Percentiles rank a stretch among this genome's conserved stretches.
These are phyloP conservation scores for Steatornis caripensis DNA, from an alignment of 2,113 vertebrate genomes.

Conservation along the genomic window DNA sequence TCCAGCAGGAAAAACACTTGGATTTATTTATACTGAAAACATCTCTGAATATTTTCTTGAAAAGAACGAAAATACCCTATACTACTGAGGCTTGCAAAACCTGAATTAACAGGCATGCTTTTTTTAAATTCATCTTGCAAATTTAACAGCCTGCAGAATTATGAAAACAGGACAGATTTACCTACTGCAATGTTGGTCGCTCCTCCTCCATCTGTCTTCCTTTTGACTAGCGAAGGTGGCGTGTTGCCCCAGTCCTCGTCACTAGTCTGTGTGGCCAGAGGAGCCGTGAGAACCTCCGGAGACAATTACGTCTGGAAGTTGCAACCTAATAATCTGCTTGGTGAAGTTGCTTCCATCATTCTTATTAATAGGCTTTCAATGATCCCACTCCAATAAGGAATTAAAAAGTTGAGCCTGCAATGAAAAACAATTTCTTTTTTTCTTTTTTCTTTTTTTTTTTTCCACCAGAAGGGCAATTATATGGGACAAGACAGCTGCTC, in stretches of 20 bases:
- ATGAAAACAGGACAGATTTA: not conserved
- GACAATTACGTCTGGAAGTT: accelerated
- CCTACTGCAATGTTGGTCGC: not conserved
- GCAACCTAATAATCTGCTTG: not conserved
- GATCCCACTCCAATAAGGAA: not conserved
- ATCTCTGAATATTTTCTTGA: not conserved
- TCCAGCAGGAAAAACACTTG: not conserved
- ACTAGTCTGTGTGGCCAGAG: accelerated
- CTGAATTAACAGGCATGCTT: not conserved
- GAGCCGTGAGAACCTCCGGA: not conserved
- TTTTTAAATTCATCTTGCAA: not conserved
- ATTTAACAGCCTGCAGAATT: not conserved
- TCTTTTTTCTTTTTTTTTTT: too few species aligned
- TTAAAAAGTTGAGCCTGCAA: not conserved
- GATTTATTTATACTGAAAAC: not conserved
- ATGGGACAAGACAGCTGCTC: not conserved
- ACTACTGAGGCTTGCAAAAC: not conserved
- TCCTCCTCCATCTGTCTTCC: not conserved
- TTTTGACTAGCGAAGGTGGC: not conserved
- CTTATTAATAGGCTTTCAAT: not conserved
- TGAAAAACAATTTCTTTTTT: not conserved
- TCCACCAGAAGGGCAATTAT: not conserved
- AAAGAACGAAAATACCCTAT: not conserved
- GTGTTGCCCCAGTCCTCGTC: not conserved
- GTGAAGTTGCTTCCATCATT: not conserved